These are phyloP conservation scores for Spea hammondii DNA, from an alignment of 2,797 vertebrate species.

Conservation along the genomic window DNA sequence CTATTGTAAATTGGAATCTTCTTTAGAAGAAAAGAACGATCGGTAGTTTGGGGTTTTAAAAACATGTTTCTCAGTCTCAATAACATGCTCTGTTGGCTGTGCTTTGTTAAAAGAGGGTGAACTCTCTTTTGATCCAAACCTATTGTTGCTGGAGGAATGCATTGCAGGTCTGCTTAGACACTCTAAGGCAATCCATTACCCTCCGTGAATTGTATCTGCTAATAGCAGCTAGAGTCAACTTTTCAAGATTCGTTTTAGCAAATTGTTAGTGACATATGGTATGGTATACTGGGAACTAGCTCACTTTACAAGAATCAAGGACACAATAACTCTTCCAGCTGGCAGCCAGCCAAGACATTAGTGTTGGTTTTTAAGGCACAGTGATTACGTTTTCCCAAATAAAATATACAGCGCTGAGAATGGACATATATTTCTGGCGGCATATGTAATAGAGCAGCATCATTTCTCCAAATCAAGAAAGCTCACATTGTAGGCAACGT, in stretches of 20 bases:
- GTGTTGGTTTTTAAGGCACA: neutral
- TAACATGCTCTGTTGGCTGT: neutral
- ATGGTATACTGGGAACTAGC: constrained; percentile 9
- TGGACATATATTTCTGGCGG: too few species aligned
- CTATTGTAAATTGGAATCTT: too few species aligned
- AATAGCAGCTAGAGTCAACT: constrained; percentile 15
- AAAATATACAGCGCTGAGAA: too few species aligned
- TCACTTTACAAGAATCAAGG: constrained; percentile 29
- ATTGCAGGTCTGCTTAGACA: neutral
- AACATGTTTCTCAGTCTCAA: neutral
- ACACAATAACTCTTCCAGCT: constrained; percentile 26
- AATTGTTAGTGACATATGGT: constrained; percentile 35
- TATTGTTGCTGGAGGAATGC: constrained; percentile 2
- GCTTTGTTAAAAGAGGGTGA: neutral
- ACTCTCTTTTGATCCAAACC: neutral
- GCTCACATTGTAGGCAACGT: neutral
- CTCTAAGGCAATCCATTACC: constrained; percentile 29
- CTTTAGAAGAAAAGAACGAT: too few species aligned
- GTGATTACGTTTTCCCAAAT: constrained; percentile 14
- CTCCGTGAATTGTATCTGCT: constrained; percentile 13
- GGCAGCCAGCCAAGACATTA: constrained; percentile 5
- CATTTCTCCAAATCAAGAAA: too few species aligned
- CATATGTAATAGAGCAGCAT: too few species aligned
- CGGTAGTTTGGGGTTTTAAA: too few species aligned
- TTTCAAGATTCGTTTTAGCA: constrained; percentile 19